Conservation (phyloP, 2,888 invertebrate genomes). For the Erannis defoliaria region DNA sequence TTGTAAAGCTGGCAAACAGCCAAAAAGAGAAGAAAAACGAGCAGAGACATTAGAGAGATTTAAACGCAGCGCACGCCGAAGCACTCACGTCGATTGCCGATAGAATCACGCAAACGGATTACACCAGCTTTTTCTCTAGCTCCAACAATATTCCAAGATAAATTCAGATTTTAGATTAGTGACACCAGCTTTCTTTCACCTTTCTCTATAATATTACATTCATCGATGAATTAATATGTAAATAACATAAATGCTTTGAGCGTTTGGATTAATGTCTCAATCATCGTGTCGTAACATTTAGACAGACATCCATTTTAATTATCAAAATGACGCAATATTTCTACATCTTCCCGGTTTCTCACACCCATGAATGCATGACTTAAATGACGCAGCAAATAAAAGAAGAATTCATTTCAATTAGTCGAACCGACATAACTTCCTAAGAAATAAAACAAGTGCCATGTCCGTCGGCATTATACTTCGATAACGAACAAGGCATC, state of each 20-base stretch:
- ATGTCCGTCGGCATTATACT: slow-evolving; percentile 64
- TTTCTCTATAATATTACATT: slow-evolving; percentile 34
- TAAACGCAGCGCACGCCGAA: slow-evolving; percentile 51
- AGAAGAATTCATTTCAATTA: slow-evolving; percentile 66
- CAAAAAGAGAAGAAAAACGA: slow-evolving; percentile 60
- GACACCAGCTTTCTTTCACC: slow-evolving; percentile 32
- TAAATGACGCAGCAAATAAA: slow-evolving; percentile 53
- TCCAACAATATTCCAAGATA: slow-evolving; percentile 30
- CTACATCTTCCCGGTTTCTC: slow-evolving; percentile 39
- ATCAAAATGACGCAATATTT: slow-evolving; percentile 19
- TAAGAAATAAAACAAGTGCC: slow-evolving; percentile 62
- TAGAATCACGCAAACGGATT: slow-evolving; percentile 42
- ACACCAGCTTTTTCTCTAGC: slow-evolving; percentile 34
- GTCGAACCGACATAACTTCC: slow-evolving; percentile 58
- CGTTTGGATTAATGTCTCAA: not conserved
- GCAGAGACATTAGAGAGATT: slow-evolving; percentile 61
- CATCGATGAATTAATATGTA: slow-evolving; percentile 27
- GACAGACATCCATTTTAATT: not conserved
- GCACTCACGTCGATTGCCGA: slow-evolving; percentile 50
- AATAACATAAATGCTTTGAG: slow-evolving; percentile 4
- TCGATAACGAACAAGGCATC: slow-evolving; percentile 58
- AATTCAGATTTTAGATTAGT: not conserved
- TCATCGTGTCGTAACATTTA: not conserved
- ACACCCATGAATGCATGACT: slow-evolving; percentile 49
- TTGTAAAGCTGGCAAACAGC: slow-evolving; percentile 64